These are phyloP conservation scores for Pseudonaja textilis DNA, from an alignment of 2,113 vertebrate species.

Conservation along the genomic window DNA sequence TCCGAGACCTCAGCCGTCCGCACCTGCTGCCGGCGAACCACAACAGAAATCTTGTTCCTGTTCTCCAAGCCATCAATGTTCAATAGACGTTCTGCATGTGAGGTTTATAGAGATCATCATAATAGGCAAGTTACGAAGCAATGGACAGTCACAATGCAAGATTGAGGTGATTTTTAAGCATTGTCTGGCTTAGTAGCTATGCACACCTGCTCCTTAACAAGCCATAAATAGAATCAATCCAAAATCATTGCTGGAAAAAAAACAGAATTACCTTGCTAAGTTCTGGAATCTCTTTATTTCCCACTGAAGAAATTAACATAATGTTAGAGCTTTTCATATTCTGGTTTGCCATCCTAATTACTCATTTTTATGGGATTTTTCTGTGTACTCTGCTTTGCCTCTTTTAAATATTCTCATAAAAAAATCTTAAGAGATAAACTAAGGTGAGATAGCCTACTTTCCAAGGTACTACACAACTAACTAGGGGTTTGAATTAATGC, in stretches of 20 bases:
- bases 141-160: not conserved
- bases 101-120: not conserved
- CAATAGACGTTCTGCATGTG: not conserved
- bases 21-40: too few relatives aligned
- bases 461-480: not conserved
- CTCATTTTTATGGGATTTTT: not conserved
- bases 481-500: slow-evolving; percentile 4
- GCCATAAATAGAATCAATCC: not conserved
- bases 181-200: not conserved
- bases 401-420: slow-evolving; percentile 5
- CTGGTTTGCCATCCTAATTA: slow-evolving; percentile 20
- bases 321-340: not conserved
- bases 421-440: not conserved
- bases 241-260: not conserved
- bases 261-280: not conserved
- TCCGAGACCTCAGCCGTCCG: too few relatives aligned
- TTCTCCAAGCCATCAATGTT: not conserved
- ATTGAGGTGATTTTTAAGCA: not conserved
- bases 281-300: slow-evolving; percentile 5
- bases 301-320: slow-evolving; percentile 20
- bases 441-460: not conserved
- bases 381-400: not conserved
- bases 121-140: not conserved
- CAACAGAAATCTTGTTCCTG: not conserved
- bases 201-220: not conserved